Evolutionary conservation across 1,140 invertebrate species (phyloP).

Genomic region (Drosophila santomea): DNA sequence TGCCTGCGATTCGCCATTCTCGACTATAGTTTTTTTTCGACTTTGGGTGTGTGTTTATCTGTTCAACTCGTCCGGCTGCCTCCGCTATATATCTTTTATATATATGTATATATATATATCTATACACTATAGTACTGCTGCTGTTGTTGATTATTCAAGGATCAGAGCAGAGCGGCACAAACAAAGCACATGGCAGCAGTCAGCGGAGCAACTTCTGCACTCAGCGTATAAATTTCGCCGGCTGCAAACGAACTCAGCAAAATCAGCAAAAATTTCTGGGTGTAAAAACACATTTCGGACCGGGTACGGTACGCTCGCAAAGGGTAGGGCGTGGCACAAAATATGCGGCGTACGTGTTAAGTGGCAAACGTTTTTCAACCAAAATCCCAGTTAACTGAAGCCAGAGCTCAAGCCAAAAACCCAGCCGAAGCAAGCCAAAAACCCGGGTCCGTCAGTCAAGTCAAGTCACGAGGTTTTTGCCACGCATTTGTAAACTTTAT

Average conservation of each 20-base stretch:
- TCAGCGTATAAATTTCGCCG: slow-evolving; percentile 72
- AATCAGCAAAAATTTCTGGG: slow-evolving; percentile 73
- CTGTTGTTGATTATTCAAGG: slow-evolving; percentile 82
- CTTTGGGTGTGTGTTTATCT: slow-evolving; percentile 49
- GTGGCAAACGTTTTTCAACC: slow-evolving; percentile 82
- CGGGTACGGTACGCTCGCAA: not conserved
- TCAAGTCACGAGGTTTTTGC: slow-evolving; percentile 79
- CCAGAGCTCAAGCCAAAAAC: slow-evolving; percentile 30
- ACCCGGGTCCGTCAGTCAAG: slow-evolving; percentile 31
- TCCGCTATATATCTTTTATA: slow-evolving; percentile 1
- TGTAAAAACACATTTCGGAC: slow-evolving; percentile 60
- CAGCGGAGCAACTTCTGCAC: slow-evolving; percentile 51
- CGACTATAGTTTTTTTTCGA: slow-evolving; percentile 41
- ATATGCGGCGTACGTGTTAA: slow-evolving; percentile 83
- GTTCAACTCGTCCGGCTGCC: slow-evolving; percentile 25
- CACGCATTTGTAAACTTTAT: slow-evolving; percentile 83
- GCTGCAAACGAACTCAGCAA: slow-evolving; percentile 61
- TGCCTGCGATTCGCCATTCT: slow-evolving; percentile 21
- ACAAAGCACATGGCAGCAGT: slow-evolving; percentile 76
- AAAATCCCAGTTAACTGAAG: slow-evolving; percentile 53
- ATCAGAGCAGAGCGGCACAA: slow-evolving; percentile 72
- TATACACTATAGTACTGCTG: slow-evolving; percentile 21
- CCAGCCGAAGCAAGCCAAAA: slow-evolving; percentile 6
- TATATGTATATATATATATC: too few relatives aligned
- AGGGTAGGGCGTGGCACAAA: slow-evolving; percentile 62